Conservation (phyloP, 2,888 invertebrate genomes). For the Catocala fraxini region DNA sequence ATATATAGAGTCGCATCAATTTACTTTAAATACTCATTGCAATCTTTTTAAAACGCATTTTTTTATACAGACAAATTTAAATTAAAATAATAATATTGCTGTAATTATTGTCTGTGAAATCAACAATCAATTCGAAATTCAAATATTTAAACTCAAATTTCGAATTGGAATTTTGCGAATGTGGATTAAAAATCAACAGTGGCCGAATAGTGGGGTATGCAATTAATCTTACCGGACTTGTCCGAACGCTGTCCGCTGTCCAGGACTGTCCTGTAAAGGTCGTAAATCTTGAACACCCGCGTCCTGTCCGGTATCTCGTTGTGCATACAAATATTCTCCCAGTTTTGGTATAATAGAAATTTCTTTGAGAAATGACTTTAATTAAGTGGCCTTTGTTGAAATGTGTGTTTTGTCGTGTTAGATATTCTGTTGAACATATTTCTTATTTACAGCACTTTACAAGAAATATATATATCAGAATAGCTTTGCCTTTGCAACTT, state of each 20-base stretch:
- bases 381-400: slow-evolving; percentile 50
- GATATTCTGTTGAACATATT: neutral
- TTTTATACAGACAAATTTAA: too few species aligned
- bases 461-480: neutral
- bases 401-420: slow-evolving; percentile 20
- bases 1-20: too few species aligned
- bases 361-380: slow-evolving; percentile 60
- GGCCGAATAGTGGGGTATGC: slow-evolving; percentile 66
- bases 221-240: slow-evolving; percentile 78
- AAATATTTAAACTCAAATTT: slow-evolving; percentile 56
- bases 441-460: neutral
- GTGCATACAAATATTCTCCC: slow-evolving; percentile 71
- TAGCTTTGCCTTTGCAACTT: too few species aligned
- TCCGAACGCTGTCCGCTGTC: slow-evolving; percentile 68
- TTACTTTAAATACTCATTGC: too few species aligned
- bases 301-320: slow-evolving; percentile 66
- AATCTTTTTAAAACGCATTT: too few species aligned
- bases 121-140: slow-evolving; percentile 16
- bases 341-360: slow-evolving; percentile 63
- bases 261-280: slow-evolving; percentile 59
- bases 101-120: neutral
- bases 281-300: slow-evolving; percentile 77
- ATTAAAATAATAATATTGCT: neutral
- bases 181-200: slow-evolving; percentile 74
- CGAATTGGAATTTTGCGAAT: slow-evolving; percentile 51